phyloP scores from a whole-genome alignment of 2,113 vertebrate genomes.

The Bagarius yarrelli region DNA sequence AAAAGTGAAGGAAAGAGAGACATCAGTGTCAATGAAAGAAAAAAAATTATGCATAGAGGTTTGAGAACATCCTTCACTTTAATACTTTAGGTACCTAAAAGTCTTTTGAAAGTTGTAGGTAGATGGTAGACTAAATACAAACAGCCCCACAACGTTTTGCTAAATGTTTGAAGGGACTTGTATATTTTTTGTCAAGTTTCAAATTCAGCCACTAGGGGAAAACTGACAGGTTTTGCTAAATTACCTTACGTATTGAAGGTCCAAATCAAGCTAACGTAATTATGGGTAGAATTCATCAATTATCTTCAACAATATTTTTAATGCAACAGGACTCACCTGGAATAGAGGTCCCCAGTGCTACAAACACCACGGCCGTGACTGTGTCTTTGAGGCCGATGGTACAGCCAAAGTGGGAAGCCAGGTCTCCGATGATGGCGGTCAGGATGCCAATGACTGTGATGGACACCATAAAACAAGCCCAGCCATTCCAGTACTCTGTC shows the following conservation, averaged over 20 bases:
- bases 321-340: slow-evolving; percentile 70
- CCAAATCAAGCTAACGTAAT: no score
- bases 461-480: slow-evolving; percentile 87
- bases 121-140: no score
- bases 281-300: neutral
- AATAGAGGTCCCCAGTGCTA: slow-evolving; percentile 88
- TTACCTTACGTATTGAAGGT: neutral
- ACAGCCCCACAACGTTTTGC: neutral
- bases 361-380: slow-evolving; percentile 88
- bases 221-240: neutral
- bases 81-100: neutral
- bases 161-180: neutral
- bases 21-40: neutral
- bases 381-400: slow-evolving; percentile 88
- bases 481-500: slow-evolving; percentile 82
- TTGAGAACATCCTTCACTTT: neutral
- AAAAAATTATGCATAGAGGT: neutral
- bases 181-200: neutral
- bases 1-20: neutral
- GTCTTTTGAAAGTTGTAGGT: neutral
- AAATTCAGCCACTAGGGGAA: neutral
- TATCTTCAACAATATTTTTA: neutral
- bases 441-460: slow-evolving; percentile 84
- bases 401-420: slow-evolving; percentile 91
- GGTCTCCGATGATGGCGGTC: slow-evolving; percentile 85